Conservation (phyloP, 2,113 vertebrate species). For the Chamaea fasciata region DNA sequence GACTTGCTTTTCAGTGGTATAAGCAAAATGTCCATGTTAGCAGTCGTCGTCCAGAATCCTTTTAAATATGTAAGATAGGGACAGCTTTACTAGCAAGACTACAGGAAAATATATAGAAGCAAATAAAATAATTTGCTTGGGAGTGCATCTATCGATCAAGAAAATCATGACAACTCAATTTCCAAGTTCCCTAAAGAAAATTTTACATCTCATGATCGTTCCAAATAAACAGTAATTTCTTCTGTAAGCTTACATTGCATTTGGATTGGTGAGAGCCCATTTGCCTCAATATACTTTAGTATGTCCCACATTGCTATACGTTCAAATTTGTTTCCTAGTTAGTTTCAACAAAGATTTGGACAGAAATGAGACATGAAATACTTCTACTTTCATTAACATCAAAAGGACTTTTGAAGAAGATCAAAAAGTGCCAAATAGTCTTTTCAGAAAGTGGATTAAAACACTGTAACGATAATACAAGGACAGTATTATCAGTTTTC, state of each 20-base stretch:
- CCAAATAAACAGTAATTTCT: slow-evolving; percentile 23
- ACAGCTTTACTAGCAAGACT: slow-evolving; percentile 62
- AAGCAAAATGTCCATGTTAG: slow-evolving; percentile 59
- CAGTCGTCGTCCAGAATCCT: slow-evolving; percentile 52
- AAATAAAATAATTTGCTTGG: slow-evolving; percentile 62
- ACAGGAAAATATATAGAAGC: slow-evolving; percentile 70
- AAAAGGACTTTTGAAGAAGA: slow-evolving; percentile 52
- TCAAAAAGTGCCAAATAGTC: slow-evolving; percentile 68
- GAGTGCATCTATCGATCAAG: slow-evolving; percentile 64
- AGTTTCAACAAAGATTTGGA: slow-evolving; percentile 54
- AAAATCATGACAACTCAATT: slow-evolving; percentile 57
- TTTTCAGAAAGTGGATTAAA: slow-evolving; percentile 61
- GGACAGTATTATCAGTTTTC: slow-evolving; percentile 53
- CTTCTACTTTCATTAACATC: slow-evolving; percentile 54
- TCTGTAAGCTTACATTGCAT: slow-evolving; percentile 25
- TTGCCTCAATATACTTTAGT: slow-evolving; percentile 42
- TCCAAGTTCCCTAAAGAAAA: slow-evolving; percentile 63
- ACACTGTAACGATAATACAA: slow-evolving; percentile 60
- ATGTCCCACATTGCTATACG: slow-evolving; percentile 2
- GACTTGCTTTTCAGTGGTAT: slow-evolving; percentile 61
- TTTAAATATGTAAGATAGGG: slow-evolving; percentile 54
- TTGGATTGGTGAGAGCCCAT: slow-evolving; percentile 50
- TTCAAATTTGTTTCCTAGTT: slow-evolving; percentile 51
- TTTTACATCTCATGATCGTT: slow-evolving; percentile 68
- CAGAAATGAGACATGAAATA: slow-evolving; percentile 63